Base-by-base conservation (phyloP, 53 echinoderm and acorn worm species). In the Holothuria leucospilota region DNA sequence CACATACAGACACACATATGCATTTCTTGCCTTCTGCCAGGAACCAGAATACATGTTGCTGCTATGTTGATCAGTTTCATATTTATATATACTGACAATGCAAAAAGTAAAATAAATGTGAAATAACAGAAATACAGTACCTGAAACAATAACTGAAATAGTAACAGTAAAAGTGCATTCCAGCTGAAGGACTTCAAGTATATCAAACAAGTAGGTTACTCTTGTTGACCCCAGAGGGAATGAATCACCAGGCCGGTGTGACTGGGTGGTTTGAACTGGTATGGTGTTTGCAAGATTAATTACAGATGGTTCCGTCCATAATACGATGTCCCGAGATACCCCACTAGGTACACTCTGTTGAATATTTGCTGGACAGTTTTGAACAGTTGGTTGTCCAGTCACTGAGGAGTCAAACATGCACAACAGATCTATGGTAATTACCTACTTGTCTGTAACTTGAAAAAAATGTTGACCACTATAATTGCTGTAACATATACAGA, bases 251-350 rank as follows among this genome's bases (percentile, higher is more conserved):
- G 80, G 60, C 11, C 30, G 24, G 53, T 59, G 80, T 28, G 60
- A 30, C 16, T 56, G 27, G 2, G 29, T 80, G 26, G 25, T 59
- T 16, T 29, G 39, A 28, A 59, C 27, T 28, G 80, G 80, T 59
- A 61, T 16, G 20, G 15, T 80, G 15, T 16, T 26, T 39, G 30
- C 80, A 29, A 80, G 12, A 34, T 80, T 80, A 8, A 30, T 51
- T 27, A 80, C 71, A 10, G 34, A 15, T 13, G 90, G 90, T 66
- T 79, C 80, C 2, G 15, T 21, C 90, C 90, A 90, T 15, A 65
- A 27, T 21, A 71, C 86, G 13, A 14, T 85, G 13, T 29, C 38
- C 60, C 49, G 24, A 63, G 86, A 13, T 8, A 72, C 42, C 14
- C 82, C 90, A 51, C 16, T 29, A 34, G 86, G 71, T 9, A 78